These are phyloP conservation scores for Oxygymnocypris stewartii DNA, from an alignment of 2,113 vertebrate genomes.

Conservation along the genomic window DNA sequence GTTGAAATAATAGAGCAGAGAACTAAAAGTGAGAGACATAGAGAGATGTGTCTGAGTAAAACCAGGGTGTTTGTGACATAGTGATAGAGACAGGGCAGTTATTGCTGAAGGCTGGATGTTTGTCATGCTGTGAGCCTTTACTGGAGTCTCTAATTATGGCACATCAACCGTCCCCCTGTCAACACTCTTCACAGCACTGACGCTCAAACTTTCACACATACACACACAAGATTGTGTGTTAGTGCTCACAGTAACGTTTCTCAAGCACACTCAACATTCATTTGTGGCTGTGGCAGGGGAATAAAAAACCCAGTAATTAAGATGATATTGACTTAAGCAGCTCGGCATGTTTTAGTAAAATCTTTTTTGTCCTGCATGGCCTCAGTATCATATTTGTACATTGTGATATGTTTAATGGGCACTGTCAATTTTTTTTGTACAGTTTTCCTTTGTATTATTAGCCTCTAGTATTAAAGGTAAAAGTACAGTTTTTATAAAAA, in stretches of 20 bases:
- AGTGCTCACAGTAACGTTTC: constrained; percentile 9
- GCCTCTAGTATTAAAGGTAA: background rate
- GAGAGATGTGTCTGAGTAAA: background rate
- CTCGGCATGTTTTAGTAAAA: background rate
- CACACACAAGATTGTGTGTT: background rate
- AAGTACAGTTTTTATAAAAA: background rate
- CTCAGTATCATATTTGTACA: background rate
- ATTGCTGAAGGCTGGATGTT: constrained; percentile 59
- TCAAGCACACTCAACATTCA: constrained; percentile 39
- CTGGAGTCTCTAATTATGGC: constrained; percentile 74
- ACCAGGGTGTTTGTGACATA: background rate
- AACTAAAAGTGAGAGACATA: constrained; percentile 29
- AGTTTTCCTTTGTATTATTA: background rate
- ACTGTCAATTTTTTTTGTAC: background rate
- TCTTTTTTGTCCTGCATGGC: background rate
- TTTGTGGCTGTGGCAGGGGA: constrained; percentile 16
- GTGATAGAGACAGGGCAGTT: constrained; percentile 7
- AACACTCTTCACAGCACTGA: constrained; percentile 61
- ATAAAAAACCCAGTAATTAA: constrained; percentile 27
- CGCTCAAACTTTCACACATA: constrained; percentile 30
- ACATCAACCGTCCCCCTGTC: constrained; percentile 69
- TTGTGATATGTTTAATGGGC: background rate
- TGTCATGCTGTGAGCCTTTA: constrained; percentile 57
- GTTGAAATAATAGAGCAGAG: background rate
- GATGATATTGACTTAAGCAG: background rate